Conservation (phyloP, 2,797 vertebrate genomes). For the Lutjanus campechanus region DNA sequence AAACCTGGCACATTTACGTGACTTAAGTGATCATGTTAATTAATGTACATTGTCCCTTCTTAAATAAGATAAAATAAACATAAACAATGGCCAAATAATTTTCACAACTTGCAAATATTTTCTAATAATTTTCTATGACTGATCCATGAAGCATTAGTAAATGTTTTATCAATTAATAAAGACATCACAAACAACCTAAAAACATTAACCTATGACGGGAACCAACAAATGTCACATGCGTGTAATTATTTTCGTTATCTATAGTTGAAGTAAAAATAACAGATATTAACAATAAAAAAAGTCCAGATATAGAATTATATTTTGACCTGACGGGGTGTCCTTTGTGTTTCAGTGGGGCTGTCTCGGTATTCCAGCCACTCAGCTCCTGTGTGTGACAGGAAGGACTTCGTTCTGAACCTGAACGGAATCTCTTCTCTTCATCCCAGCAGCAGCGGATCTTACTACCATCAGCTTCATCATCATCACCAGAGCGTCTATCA, state of each 20-base stretch:
- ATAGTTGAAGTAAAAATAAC: background rate
- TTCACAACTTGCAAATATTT: too few relatives aligned
- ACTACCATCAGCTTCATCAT: slow-evolving; percentile 89
- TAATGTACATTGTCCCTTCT: too few relatives aligned
- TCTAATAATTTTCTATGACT: background rate
- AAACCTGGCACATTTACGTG: too few relatives aligned
- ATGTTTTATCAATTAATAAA: background rate
- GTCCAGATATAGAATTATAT: background rate
- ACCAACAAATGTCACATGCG: background rate
- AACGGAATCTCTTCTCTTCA: slow-evolving; percentile 96
- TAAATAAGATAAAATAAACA: too few relatives aligned
- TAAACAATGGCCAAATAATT: background rate
- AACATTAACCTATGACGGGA: too few relatives aligned
- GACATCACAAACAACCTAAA: background rate
- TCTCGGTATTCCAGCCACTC: slow-evolving; percentile 94
- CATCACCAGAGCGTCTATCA: slow-evolving; percentile 94
- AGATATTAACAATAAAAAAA: background rate
- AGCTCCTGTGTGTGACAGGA: slow-evolving; percentile 92
- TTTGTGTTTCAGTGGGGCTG: slow-evolving; percentile 87
- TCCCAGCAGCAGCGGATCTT: slow-evolving; percentile 90
- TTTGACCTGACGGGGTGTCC: slow-evolving; percentile 21
- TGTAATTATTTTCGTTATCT: background rate
- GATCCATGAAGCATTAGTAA: background rate
- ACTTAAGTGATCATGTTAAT: too few relatives aligned
- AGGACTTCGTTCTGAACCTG: slow-evolving; percentile 96